phyloP scores from a whole-genome alignment of 2,797 vertebrate genomes.

The Anniella stebbinsi region DNA sequence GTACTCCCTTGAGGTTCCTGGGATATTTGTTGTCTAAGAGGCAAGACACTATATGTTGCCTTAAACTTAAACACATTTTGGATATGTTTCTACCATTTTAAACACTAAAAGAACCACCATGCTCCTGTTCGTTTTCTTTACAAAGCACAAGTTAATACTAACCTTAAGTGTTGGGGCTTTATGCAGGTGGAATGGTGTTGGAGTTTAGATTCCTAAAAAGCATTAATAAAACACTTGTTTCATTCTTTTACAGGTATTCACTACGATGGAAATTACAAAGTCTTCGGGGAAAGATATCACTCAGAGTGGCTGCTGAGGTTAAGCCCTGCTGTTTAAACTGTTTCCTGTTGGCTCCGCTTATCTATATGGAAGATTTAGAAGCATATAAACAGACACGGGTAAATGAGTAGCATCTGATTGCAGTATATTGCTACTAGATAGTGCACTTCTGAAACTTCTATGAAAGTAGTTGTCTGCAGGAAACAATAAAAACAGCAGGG shows the following conservation, averaged over 20 bases:
- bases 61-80: background rate
- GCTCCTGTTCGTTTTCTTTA: background rate
- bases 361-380: conserved; percentile 51
- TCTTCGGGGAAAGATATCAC: conserved; percentile 88
- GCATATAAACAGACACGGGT: conserved; percentile 58
- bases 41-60: background rate
- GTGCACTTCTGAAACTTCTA: conserved; percentile 47
- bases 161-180: conserved; percentile 3
- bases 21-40: background rate
- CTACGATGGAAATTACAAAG: conserved; percentile 92
- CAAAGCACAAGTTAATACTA: background rate
- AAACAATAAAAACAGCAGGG: conserved; percentile 85
- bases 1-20: background rate
- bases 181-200: background rate
- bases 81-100: background rate
- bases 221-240: conserved; percentile 6
- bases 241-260: conserved; percentile 86
- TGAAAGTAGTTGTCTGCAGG: conserved; percentile 60
- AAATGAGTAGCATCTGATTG: conserved; percentile 23
- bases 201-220: background rate
- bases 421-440: conserved; percentile 11
- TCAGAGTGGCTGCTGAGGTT: conserved; percentile 96
- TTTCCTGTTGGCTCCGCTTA: conserved; percentile 71
- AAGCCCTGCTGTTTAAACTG: conserved; percentile 88
- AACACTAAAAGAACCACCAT: background rate